Evolutionary conservation across 2,797 vertebrate species (phyloP).

Genomic region (Sebastes alutus): DNA sequence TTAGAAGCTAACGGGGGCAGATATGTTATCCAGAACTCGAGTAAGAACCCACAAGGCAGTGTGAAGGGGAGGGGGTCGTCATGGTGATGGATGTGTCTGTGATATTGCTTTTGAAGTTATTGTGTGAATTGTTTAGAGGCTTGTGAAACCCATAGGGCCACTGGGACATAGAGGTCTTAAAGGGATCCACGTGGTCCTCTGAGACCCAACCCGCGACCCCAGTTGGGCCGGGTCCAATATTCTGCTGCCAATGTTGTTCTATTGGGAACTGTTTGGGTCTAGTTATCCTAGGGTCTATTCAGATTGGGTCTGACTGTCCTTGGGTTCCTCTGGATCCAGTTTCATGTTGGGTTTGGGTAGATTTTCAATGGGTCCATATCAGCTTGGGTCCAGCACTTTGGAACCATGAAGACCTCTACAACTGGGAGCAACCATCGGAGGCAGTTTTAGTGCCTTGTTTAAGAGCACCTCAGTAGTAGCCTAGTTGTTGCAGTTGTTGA

Average conservation of each 20-base stretch:
- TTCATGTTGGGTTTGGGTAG: neutral
- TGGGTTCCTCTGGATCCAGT: neutral
- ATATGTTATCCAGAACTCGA: neutral
- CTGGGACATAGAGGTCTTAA: neutral
- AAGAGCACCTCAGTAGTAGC: neutral
- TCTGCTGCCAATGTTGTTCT: neutral
- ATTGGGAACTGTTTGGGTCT: neutral
- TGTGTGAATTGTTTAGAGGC: neutral
- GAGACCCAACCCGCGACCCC: neutral
- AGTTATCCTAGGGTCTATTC: neutral
- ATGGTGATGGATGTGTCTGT: neutral
- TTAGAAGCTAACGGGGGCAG: neutral
- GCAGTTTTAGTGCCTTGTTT: neutral
- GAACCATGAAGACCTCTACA: neutral
- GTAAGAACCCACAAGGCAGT: slow-evolving; percentile 11
- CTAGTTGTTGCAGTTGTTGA: too few species aligned
- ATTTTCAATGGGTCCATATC: neutral
- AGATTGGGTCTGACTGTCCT: neutral
- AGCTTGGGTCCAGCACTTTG: neutral
- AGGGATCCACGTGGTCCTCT: neutral
- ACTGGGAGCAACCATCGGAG: neutral
- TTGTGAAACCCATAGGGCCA: neutral
- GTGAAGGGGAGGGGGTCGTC: neutral
- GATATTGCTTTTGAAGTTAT: slow-evolving; percentile 10
- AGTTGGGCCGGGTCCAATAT: neutral